Evolutionary conservation across 2,888 invertebrate genomes (phyloP), one percentile per base, ranked within the genome.

Genomic region (Monoplex corrugatus): DNA sequence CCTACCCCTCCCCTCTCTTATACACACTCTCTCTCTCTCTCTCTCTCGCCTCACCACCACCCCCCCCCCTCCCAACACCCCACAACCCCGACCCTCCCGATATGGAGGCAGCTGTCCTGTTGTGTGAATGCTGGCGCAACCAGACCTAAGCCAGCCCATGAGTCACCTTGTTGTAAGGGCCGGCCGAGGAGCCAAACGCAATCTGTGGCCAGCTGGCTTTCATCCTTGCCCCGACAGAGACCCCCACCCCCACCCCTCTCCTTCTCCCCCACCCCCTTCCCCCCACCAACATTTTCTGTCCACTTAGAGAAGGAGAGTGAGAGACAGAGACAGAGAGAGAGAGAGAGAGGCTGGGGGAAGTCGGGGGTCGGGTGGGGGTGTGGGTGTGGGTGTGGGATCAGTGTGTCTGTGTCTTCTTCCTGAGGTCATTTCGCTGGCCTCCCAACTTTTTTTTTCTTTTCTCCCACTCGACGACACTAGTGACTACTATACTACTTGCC

Each of bases 71-170:
- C n/a, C n/a, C n/a, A n/a, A n/a, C n/a, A n/a, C n/a, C n/a, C n/a
- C n/a, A n/a, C n/a, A n/a, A n/a, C n/a, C n/a, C n/a, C n/a, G n/a
- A n/a, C n/a, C 28, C 3, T 68, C 68, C n/a, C 68, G 68, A 5
- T n/a, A 68, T 28, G 68, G 68, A 68, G 68, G 68, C 68, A 68
- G 68, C 68, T 68, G 68, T 68, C 68, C 68, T 68, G 68, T 68
- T 50, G 50, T 68, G 68, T 68, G 68, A 68, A 28, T 68, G 68
- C 68, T 68, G 68, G 68, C 68, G 68, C 68, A 68, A 68, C 68
- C 68, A 68, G 68, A 68, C 68, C 68, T 68, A 68, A 68, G 19
- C 68, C 10, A 68, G 3, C 68, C 68, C 10, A 68, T 68, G 68
- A 68, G 68, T 68, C 68, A 68, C 68, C 68, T 68, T 68, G n/a